phyloP scores from a whole-genome alignment of 2,797 vertebrate genomes.

The Halcyon leucocephala region DNA sequence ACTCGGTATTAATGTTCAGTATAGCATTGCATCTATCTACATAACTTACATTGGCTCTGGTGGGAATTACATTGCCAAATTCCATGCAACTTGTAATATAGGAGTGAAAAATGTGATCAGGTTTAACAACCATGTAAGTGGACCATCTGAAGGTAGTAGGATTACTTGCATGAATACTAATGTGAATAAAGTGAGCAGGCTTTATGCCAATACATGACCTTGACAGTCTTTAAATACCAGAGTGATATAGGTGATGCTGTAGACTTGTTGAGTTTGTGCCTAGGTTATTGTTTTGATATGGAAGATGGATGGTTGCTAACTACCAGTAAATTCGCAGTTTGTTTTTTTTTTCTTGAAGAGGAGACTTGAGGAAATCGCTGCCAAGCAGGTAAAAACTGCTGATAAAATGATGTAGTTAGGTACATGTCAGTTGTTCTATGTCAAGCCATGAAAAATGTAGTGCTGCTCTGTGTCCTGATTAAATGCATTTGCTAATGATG shows the following conservation, averaged over 20 bases:
- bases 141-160: background rate
- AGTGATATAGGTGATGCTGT: background rate
- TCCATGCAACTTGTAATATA: background rate
- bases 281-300: background rate
- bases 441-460: background rate
- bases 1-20: background rate
- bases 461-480: background rate
- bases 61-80: background rate
- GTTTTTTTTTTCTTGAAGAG: background rate
- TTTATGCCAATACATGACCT: background rate
- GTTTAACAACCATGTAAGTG: background rate
- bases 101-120: background rate
- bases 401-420: background rate
- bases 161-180: background rate
- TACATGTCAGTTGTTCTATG: background rate
- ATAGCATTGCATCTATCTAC: background rate
- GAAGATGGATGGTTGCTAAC: background rate
- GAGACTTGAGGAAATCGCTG: background rate
- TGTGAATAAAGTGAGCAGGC: background rate
- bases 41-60: background rate
- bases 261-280: background rate
- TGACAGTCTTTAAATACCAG: background rate
- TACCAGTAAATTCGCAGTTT: background rate
- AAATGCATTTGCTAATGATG: slow-evolving; percentile 49
- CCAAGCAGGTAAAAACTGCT: background rate